phyloP scores from a whole-genome alignment of 1,140 invertebrate genomes.

The Conus ventricosus region DNA sequence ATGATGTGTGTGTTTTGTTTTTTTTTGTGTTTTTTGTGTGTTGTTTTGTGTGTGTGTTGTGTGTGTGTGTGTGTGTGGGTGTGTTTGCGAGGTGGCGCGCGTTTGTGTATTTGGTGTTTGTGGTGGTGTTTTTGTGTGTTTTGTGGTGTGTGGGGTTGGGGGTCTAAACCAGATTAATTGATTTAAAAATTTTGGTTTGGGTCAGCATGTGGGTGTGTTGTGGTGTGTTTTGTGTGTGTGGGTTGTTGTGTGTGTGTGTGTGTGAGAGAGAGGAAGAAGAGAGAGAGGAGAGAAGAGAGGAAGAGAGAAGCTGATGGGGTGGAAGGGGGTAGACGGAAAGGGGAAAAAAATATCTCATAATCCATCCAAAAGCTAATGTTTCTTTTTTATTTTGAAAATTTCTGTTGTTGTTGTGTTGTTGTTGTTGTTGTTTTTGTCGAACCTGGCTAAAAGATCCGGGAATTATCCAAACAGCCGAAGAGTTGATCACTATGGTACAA shows the following conservation, averaged over 20 bases:
- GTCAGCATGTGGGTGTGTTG: too few species aligned
- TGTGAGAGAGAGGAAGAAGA: too few species aligned
- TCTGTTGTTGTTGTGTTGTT: neutral
- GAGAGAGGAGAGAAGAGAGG: neutral
- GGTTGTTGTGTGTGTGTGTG: neutral
- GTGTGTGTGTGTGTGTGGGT: conserved; percentile 24
- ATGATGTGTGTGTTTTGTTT: conserved; percentile 18
- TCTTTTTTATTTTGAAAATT: neutral
- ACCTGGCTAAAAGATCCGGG: too few species aligned
- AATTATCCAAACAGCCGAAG: neutral
- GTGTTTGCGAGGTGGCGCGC: neutral
- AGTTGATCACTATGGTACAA: neutral
- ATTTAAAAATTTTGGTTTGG: neutral
- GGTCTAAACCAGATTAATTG: neutral
- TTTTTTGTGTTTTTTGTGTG: neutral
- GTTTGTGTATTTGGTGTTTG: neutral
- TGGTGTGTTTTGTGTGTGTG: too few species aligned
- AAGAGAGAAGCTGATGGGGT: neutral
- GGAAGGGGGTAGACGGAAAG: neutral
- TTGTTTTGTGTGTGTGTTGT: conserved; percentile 15
- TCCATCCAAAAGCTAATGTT: neutral
- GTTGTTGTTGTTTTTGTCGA: neutral
- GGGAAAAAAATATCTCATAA: neutral
- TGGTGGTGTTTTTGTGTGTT: neutral
- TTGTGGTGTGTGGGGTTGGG: neutral